Base-by-base conservation (phyloP, 2,888 invertebrate genomes). In the Perizoma flavofasciatum region DNA sequence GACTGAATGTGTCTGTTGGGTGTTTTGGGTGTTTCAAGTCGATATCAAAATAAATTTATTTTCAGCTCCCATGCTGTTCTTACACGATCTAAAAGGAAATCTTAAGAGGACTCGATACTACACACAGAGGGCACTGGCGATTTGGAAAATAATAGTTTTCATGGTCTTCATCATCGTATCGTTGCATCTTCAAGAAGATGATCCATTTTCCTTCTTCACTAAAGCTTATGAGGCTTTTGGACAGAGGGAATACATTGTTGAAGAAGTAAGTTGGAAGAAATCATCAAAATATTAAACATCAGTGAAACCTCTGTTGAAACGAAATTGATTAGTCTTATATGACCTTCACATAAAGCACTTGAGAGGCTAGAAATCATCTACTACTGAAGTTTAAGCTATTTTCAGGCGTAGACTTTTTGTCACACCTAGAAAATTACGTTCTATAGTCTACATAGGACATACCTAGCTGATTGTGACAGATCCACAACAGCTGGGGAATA, bases 101-200 rank as follows among this genome's bases (percentile, higher is more conserved):
- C 84, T 96, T n/a, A 94, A 94, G 66, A 89, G 89, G 69, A 93
- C 94, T 35, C 93, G 96, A 33, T 96, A 97, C 72, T 95, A 95
- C 73, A 94, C 95, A 0, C 96, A 97, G 77, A 91, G 95, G 43
- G 92, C 94, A 51, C 90, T 96, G 4, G 94, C 97, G 0, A 68
- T 96, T 11, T 95, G 96, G 93, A 98, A 98, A 87, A 95, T 96
- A 55, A 44, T 94, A 0, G 81, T 96, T 4, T 98, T 98, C 74
- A 93, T 96, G 66, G 70, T 89, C 2, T 92, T 94, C 61, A 94
- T 95, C 70, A 77, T 96, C 48, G 74, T 95, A 6, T 94, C 95
- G 54, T 86, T 95, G 59, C 76, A 79, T 55, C 55, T 88, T 0
- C 88, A 89, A 69, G 84, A 88, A 22, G 93, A 92, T 40, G 77